Conservation (phyloP, 2,888 invertebrate species). For the Papilio elwesi region DNA sequence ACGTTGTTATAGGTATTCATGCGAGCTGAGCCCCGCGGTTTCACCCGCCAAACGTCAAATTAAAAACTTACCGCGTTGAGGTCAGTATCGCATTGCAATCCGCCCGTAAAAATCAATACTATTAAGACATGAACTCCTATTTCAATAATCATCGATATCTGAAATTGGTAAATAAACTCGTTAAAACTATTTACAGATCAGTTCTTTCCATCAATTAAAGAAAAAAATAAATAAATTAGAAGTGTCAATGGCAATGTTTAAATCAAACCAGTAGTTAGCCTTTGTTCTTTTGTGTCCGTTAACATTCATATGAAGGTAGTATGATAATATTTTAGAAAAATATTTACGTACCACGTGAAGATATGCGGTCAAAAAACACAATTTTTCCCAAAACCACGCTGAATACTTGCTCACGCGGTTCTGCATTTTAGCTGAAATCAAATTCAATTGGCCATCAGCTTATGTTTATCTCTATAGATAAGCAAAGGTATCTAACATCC, state of each 20-base stretch:
- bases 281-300: too few species aligned
- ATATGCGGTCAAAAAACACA: constrained; percentile 2
- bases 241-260: too few species aligned
- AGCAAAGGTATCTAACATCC: too few species aligned
- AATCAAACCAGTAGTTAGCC: too few species aligned
- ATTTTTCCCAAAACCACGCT: constrained; percentile 12
- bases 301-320: neutral
- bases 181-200: neutral
- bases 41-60: too few species aligned
- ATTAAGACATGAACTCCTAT: constrained; percentile 62
- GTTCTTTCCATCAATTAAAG: too few species aligned
- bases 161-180: constrained; percentile 46
- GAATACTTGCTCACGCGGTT: neutral
- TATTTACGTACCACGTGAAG: constrained; percentile 3
- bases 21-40: too few species aligned
- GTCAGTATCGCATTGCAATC: constrained; percentile 69
- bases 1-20: too few species aligned
- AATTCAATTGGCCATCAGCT: neutral
- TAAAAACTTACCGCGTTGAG: constrained; percentile 37
- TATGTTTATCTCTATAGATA: neutral
- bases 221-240: too few species aligned
- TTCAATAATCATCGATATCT: constrained; percentile 65
- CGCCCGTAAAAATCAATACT: constrained; percentile 61
- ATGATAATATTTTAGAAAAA: neutral
- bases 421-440: constrained; percentile 9